These are phyloP conservation scores for Geotrupes spiniger DNA, from an alignment of 2,888 invertebrate species.

Conservation along the genomic window DNA sequence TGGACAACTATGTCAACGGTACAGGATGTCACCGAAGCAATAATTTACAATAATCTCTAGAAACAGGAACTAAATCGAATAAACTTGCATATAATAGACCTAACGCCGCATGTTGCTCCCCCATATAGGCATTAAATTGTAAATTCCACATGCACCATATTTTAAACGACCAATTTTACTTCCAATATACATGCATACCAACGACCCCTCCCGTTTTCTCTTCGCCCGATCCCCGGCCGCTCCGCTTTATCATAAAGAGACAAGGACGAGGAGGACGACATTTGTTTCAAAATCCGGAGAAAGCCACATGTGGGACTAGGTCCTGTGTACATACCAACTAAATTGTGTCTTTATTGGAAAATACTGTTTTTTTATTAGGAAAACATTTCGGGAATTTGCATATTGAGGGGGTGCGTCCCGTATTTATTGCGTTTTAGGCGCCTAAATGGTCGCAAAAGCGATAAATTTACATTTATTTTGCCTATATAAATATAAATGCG, in stretches of 20 bases:
- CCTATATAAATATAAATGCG: no score
- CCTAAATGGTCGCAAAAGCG: no score
- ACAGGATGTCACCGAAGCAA: slow-evolving; percentile 1
- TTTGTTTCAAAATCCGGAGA: not conserved
- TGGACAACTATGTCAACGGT: not conserved
- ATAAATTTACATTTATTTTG: no score
- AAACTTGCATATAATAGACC: slow-evolving; percentile 10
- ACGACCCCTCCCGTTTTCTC: not conserved
- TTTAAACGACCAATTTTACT: slow-evolving; percentile 11
- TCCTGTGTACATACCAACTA: slow-evolving; percentile 3
- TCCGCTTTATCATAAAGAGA: not conserved
- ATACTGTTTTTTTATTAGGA: slow-evolving; percentile 7
- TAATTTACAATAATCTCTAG: slow-evolving; percentile 6
- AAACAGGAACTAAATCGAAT: slow-evolving; percentile 9
- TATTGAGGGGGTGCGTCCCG: slow-evolving; percentile 2
- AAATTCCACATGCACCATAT: slow-evolving; percentile 10
- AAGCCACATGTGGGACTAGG: not conserved
- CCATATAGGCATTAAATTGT: slow-evolving; percentile 12
- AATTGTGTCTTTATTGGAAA: slow-evolving; percentile 8
- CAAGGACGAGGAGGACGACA: not conserved
- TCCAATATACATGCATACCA: slow-evolving; percentile 6
- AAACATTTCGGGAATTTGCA: slow-evolving; percentile 10
- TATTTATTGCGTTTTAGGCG: no score
- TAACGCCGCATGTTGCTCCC: slow-evolving; percentile 6
- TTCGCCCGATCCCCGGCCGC: not conserved